Evolutionary conservation across 2,888 invertebrate genomes (phyloP), one percentile per base, ranked within the genome.

Genomic region (Itoplectis maculator): DNA sequence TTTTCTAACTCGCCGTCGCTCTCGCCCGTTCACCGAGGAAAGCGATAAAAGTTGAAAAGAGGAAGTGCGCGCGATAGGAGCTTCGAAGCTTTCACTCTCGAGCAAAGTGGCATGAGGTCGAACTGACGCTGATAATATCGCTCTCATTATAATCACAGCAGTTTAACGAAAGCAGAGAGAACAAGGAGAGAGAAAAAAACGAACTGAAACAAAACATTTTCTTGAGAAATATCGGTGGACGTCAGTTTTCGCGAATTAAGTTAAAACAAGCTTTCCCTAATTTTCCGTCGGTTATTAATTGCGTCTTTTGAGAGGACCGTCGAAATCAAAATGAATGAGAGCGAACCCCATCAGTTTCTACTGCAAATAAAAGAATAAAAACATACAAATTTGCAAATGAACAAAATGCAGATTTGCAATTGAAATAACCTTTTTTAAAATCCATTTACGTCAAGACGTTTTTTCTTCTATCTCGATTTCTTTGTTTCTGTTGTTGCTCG

Each of bases 41-140:
- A 42, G 18, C 68, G 65, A 72, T 65, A 65, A 75, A 65, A 75
- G 65, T 65, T 54, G 45, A 75, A 54, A 35, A 42, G 45, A 18
- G 49, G 65, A 51, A n/a, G n/a, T n/a, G 59, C 13, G 59, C 23
- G 37, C 51, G 51, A 54, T 54, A 54, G 51, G 51, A 54, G 51
- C 23, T 23, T 54, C 51, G 51, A 11, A 54, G 51, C 20, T 54
- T 54, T 54, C 51, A 54, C 51, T 54, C 51, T 54, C 51, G 23
- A 9, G 11, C 20, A 54, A n/a, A 54, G 51, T 54, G 51, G 20
- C 23, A 54, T 20, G 51, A 54, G 51, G 51, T 54, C 23, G 23
- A 54, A 54, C 51, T 23, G 3, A 15, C 49, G 18, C 8, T 23
- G 51, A 54, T 54, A 54, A 54, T 23, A 54, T 54, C 51, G 23